Percentiles rank a stretch among this genome's conserved stretches.
phyloP scores from a whole-genome alignment of 2,888 invertebrate species.

The Ormyrus nitidulus region DNA sequence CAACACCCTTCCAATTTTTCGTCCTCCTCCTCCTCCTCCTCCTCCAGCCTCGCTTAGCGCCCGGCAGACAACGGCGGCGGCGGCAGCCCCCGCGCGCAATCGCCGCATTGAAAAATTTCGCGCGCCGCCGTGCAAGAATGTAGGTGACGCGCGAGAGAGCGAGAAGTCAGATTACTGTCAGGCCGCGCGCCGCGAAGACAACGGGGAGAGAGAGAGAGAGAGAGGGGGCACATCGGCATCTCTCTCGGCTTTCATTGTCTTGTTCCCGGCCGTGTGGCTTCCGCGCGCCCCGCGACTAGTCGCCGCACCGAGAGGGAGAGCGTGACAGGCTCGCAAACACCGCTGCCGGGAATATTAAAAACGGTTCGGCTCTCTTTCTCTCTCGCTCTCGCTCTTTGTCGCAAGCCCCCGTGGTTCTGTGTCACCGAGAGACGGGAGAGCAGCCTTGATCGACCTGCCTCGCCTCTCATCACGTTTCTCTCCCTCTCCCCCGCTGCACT shows the following conservation, averaged over 20 bases:
- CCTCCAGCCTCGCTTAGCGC: no score
- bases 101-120: no score
- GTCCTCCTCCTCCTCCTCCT: no score
- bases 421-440: not conserved
- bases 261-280: constrained; percentile 24
- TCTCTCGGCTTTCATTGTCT: constrained; percentile 23
- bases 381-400: not conserved
- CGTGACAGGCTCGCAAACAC: constrained; percentile 69
- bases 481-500: no score
- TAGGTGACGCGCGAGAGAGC: no score
- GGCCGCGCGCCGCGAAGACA: constrained; percentile 9
- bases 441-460: constrained; percentile 13
- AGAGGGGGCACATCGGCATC: no score
- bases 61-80: no score
- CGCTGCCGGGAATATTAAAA: constrained; percentile 72
- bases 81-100: no score
- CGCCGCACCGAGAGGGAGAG: constrained; percentile 4
- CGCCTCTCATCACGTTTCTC: not conserved
- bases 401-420: not conserved
- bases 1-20: not conserved
- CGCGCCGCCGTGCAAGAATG: no score
- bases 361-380: constrained; percentile 61
- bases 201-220: constrained; percentile 12
- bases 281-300: no score
- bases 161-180: constrained; percentile 19